A percentile compares a stretch with the other conserved stretches of the same genome.
phyloP scores from a whole-genome alignment of 2,797 vertebrate genomes.

The Alca torda region DNA sequence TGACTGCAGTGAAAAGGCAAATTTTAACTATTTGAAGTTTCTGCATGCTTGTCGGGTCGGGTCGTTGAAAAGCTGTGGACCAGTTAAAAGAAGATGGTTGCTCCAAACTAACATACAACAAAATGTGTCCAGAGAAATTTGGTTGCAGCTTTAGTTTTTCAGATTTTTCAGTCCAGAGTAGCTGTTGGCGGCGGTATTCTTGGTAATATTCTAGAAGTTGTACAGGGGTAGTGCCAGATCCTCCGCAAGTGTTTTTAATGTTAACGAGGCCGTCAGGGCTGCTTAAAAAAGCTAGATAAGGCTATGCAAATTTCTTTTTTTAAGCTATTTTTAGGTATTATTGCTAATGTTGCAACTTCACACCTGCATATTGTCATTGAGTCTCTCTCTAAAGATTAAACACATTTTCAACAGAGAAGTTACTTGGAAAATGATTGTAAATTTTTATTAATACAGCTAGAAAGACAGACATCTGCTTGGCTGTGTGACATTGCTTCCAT shows the following conservation, averaged over 20 bases:
- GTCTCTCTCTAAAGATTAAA: not conserved
- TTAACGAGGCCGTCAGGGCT: not conserved
- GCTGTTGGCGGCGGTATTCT: not conserved
- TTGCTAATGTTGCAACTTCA: not conserved
- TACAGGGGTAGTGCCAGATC: not conserved
- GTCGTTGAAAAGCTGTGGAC: not conserved
- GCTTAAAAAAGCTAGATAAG: not conserved
- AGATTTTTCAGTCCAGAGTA: not conserved
- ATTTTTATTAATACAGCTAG: constrained; percentile 55
- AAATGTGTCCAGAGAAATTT: not conserved
- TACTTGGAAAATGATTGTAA: constrained; percentile 35
- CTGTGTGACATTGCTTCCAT: not conserved
- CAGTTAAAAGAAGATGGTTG: not conserved
- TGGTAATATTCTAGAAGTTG: not conserved
- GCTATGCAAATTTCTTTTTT: not conserved
- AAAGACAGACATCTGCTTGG: not conserved
- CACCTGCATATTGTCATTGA: accelerated
- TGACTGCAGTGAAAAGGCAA: not conserved
- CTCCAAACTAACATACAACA: not conserved
- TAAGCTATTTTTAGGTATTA: not conserved
- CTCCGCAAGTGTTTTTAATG: not conserved
- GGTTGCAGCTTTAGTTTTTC: not conserved
- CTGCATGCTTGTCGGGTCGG: not conserved
- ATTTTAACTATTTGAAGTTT: not conserved
- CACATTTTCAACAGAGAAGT: not conserved